Conservation (phyloP, 2,113 vertebrate species). For the Bothrops jararaca region DNA sequence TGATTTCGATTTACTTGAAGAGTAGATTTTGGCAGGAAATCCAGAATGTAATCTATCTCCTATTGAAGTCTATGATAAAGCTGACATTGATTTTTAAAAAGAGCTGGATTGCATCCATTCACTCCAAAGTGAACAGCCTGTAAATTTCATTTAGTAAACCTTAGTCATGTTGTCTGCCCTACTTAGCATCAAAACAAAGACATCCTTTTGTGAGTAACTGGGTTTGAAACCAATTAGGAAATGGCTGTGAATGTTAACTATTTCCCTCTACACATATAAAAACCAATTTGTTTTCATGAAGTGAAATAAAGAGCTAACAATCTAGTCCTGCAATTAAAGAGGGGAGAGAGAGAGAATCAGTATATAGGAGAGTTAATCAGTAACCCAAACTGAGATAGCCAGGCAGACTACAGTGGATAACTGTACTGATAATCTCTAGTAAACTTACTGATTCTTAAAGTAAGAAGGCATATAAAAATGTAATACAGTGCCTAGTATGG, state of each 20-base stretch:
- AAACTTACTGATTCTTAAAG: not conserved
- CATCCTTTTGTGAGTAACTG: conserved; percentile 23
- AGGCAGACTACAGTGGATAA: not conserved
- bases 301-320: not conserved
- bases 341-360: not conserved
- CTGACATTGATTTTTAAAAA: conserved; percentile 22
- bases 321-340: not conserved
- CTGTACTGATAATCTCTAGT: not conserved
- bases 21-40: conserved; percentile 31
- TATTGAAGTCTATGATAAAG: conserved; percentile 23
- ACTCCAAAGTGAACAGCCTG: conserved; percentile 18
- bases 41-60: conserved; percentile 20
- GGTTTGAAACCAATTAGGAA: conserved; percentile 26
- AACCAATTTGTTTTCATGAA: conserved; percentile 4
- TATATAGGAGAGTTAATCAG: not conserved
- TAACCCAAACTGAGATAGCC: not conserved
- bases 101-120: conserved; percentile 19
- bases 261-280: not conserved
- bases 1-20: conserved; percentile 14
- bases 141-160: conserved; percentile 20
- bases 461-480: not conserved
- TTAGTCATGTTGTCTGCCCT: conserved; percentile 9
- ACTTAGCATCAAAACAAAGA: conserved; percentile 28
- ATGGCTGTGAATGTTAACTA: conserved; percentile 25
- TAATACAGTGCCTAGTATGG: not conserved